Evolutionary conservation across 2,113 vertebrate species (phyloP), one percentile per base, ranked within the genome.

Genomic region (Aegypius monachus): DNA sequence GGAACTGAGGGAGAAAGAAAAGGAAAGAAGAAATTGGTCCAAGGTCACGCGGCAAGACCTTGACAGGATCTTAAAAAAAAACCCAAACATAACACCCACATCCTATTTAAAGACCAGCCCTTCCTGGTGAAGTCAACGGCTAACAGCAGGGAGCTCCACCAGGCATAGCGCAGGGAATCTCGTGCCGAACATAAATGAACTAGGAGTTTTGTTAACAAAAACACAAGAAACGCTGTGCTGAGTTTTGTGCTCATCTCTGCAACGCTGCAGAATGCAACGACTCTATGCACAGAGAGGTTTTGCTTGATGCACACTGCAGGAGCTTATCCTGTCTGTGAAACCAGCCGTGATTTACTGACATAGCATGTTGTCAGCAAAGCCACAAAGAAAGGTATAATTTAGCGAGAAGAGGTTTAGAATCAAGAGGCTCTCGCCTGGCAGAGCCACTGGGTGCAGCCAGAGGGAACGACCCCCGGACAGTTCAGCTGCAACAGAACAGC

Each of bases 151-250:
- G 67, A 48, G 45, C 45, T 27, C 22, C 53, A 10, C 22, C 43
- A 29, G 22, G 52, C 52, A 19, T 1, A 53, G 36, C 52, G 4
- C 48, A 6, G 59, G 48, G 59, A 48, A 17, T 23, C 53, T 9
- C 8, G 4, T 4, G 53, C 53, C 17, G 0, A 27, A 9, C 13
- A 4, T 7, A 9, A 27, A 34, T 0, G 7, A 22, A 25, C 9
- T 7, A 2, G 25, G 40, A 50, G 59, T 6, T 32, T 17, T 16
- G 59, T 48, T 27, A 16, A 20, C 11, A n/a, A 42, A 38, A 27
- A 7, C 31, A 2, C 5, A 19, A 40, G 4, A 9, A 14, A 17
- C 22, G 1, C 52, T 2, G 13, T 5, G 17, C 42, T 2, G 42
- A 42, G 50, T 16, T 38, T 10, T 1, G 45, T 4, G 43, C n/a